phyloP scores from a whole-genome alignment of 2,113 vertebrate species.

The Brachypteracias leptosomus region DNA sequence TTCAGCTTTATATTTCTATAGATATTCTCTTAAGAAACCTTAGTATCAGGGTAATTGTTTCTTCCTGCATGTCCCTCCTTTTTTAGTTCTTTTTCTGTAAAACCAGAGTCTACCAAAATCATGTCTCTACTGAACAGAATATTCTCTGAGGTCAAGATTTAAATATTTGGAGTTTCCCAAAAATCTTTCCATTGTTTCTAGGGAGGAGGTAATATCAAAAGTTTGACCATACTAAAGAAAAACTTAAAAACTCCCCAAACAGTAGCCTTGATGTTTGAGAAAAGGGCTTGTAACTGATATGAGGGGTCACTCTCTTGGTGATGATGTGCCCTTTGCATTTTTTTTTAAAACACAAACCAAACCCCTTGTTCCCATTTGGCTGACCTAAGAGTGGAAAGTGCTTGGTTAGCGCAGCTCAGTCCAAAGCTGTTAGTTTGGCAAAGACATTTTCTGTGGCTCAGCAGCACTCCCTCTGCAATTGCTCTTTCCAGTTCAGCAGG shows the following conservation, averaged over 20 bases:
- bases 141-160: not conserved
- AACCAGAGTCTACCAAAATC: not conserved
- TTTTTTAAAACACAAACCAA: not conserved
- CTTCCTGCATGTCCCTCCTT: not conserved
- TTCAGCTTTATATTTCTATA: not conserved
- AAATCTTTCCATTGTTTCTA: not conserved
- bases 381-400: not conserved
- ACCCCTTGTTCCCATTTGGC: not conserved
- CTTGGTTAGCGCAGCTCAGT: not conserved
- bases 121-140: not conserved
- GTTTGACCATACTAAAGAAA: not conserved
- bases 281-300: not conserved
- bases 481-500: not conserved
- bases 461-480: not conserved
- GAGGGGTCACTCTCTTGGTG: not conserved
- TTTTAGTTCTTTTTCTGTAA: not conserved
- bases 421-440: not conserved
- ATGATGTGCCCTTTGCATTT: not conserved
- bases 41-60: not conserved
- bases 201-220: not conserved
- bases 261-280: not conserved
- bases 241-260: not conserved
- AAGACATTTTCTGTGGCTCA: not conserved
- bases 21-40: not conserved
- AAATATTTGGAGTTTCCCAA: not conserved